A percentile compares a stretch with the other conserved stretches of the same genome.
Evolutionary conservation across 35 echinoderm and acorn worm species (phyloP).

Genomic region (Holothuria glaberrima): DNA sequence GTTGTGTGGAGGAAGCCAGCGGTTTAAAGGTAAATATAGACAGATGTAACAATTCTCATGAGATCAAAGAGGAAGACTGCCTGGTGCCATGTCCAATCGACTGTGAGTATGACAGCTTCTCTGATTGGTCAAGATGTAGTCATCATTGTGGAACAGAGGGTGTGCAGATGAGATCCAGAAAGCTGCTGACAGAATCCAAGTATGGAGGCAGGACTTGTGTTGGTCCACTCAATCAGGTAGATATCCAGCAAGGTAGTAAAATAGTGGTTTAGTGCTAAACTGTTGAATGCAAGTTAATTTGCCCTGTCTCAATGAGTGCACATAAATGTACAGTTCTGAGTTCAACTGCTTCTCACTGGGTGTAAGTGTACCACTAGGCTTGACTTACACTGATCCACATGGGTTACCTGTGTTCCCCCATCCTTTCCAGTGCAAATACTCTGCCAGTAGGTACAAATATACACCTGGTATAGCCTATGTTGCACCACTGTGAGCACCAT

Average conservation of each 20-base stretch:
- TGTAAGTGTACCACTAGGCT: no score
- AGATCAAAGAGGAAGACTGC: conserved; percentile 48
- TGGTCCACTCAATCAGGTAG: conserved; percentile 56
- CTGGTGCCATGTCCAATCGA: conserved; percentile 69
- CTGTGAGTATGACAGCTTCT: conserved; percentile 68
- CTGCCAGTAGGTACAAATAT: no score
- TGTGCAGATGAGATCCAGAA: conserved; percentile 61
- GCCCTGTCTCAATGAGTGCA: no score
- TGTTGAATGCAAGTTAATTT: no score
- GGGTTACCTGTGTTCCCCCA: no score
- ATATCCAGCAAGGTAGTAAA: neutral
- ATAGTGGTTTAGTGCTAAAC: no score
- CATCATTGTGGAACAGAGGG: conserved; percentile 72
- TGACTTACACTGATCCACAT: no score
- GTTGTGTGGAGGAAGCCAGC: conserved; percentile 60
- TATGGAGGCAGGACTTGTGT: conserved; percentile 68
- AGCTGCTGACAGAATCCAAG: conserved; percentile 38
- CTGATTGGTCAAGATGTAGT: conserved; percentile 77
- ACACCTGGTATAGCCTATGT: no score
- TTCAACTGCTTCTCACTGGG: no score
- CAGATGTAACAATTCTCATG: conserved; percentile 56
- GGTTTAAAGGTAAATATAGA: conserved; percentile 40
- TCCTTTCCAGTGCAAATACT: no score
- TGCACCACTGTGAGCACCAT: no score
- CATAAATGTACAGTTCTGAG: no score